Conservation (phyloP, 2,797 vertebrate genomes). For the Pachyuromys duprasi region DNA sequence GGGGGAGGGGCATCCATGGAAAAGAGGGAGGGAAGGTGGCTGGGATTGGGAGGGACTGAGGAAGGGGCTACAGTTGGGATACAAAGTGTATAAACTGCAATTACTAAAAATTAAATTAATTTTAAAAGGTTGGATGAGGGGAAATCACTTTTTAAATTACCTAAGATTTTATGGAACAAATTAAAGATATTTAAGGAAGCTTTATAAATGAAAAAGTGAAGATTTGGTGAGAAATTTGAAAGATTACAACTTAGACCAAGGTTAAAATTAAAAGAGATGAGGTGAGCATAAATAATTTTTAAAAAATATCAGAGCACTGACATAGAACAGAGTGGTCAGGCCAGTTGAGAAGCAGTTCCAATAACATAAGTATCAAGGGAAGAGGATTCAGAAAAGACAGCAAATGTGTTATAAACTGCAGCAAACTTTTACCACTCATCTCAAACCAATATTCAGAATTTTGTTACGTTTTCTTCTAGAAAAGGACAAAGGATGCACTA, state of each 20-base stretch:
- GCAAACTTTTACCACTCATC: neutral
- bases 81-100: no score
- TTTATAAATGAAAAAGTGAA: neutral
- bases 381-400: neutral
- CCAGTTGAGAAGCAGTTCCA: neutral
- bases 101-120: no score
- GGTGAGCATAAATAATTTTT: neutral
- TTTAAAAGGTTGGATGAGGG: neutral
- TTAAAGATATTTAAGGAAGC: neutral
- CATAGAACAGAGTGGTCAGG: neutral
- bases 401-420: neutral
- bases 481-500: neutral
- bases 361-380: neutral
- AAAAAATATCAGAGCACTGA: neutral
- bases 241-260: neutral
- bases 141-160: neutral
- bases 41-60: no score
- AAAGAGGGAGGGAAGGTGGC: no score
- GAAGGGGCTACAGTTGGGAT: no score
- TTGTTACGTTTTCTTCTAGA: neutral
- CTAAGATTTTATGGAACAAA: neutral
- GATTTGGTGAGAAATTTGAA: neutral
- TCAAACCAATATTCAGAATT: neutral
- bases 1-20: no score
- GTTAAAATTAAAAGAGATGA: constrained; percentile 2